Evolutionary conservation across 2,888 invertebrate species (phyloP).

Genomic region (Diploptera punctata): DNA sequence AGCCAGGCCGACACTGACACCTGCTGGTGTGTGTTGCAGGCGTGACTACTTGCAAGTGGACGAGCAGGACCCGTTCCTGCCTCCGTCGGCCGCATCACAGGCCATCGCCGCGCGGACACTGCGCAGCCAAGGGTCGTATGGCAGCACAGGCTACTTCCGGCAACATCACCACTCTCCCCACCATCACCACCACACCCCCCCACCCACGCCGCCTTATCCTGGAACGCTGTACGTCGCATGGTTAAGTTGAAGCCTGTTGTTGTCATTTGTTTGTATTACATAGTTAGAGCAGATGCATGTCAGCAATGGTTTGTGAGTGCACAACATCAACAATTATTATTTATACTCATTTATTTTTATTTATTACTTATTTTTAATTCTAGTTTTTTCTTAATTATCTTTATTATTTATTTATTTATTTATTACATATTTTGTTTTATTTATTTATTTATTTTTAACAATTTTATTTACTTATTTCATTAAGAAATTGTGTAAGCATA

Average conservation of each 20-base stretch:
- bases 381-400: too few relatives aligned
- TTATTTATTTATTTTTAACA: too few relatives aligned
- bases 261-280: background rate
- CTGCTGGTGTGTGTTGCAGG: slow-evolving; percentile 58
- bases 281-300: background rate
- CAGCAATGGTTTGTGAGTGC: too few relatives aligned
- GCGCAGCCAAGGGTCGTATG: slow-evolving; percentile 75
- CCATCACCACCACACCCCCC: slow-evolving; percentile 45
- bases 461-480: too few relatives aligned
- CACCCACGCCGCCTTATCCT: slow-evolving; percentile 47
- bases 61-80: slow-evolving; percentile 83
- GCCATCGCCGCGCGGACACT: slow-evolving; percentile 68
- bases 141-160: slow-evolving; percentile 54
- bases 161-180: slow-evolving; percentile 46
- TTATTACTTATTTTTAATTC: too few relatives aligned
- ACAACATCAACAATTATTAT: too few relatives aligned
- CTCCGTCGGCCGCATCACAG: slow-evolving; percentile 62
- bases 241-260: slow-evolving; percentile 23
- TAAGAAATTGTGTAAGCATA: too few relatives aligned
- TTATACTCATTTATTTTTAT: too few relatives aligned
- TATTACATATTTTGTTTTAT: too few relatives aligned
- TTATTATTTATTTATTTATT: too few relatives aligned
- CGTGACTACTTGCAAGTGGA: slow-evolving; percentile 82
- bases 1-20: slow-evolving; percentile 9
- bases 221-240: slow-evolving; percentile 47